phyloP scores from a whole-genome alignment of 1,140 invertebrate genomes.

The Aphaenogaster rudis region DNA sequence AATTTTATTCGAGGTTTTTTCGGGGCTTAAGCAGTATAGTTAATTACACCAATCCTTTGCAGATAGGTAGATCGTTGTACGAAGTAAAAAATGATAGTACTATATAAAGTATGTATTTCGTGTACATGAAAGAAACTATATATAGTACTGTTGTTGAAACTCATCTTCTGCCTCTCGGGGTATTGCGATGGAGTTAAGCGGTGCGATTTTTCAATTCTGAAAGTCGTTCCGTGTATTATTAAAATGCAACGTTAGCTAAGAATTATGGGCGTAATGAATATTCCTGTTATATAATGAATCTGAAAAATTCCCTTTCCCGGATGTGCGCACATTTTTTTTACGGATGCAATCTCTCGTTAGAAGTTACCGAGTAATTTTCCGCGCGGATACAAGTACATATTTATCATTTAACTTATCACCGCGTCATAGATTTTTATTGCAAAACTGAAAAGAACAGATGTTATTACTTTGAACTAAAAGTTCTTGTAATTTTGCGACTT shows the following conservation, averaged over 20 bases:
- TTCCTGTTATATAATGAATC: slow-evolving; percentile 75
- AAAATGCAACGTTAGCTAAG: slow-evolving; percentile 75
- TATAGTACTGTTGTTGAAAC: slow-evolving; percentile 52
- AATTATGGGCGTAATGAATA: slow-evolving; percentile 75
- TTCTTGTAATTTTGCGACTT: slow-evolving; percentile 42
- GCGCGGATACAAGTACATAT: slow-evolving; percentile 28
- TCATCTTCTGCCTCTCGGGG: slow-evolving; percentile 56
- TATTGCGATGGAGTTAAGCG: slow-evolving; percentile 73
- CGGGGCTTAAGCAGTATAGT: slow-evolving; percentile 4
- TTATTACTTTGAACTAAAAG: slow-evolving; percentile 40
- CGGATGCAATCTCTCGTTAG: slow-evolving; percentile 69
- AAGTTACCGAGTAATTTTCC: slow-evolving; percentile 65
- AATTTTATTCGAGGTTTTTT: slow-evolving; percentile 18
- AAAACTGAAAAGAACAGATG: neutral
- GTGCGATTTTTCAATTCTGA: slow-evolving; percentile 76
- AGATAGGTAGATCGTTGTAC: slow-evolving; percentile 10
- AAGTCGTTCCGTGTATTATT: slow-evolving; percentile 76
- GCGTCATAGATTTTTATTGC: slow-evolving; percentile 48
- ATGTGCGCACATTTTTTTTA: slow-evolving; percentile 71
- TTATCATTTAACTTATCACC: slow-evolving; percentile 53
- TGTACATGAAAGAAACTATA: slow-evolving; percentile 46
- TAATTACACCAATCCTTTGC: slow-evolving; percentile 44
- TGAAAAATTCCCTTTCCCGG: slow-evolving; percentile 69
- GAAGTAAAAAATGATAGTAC: slow-evolving; percentile 39
- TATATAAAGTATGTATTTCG: slow-evolving; percentile 47